phyloP scores from a whole-genome alignment of 2,113 vertebrate genomes.

The Spheniscus mendiculus region DNA sequence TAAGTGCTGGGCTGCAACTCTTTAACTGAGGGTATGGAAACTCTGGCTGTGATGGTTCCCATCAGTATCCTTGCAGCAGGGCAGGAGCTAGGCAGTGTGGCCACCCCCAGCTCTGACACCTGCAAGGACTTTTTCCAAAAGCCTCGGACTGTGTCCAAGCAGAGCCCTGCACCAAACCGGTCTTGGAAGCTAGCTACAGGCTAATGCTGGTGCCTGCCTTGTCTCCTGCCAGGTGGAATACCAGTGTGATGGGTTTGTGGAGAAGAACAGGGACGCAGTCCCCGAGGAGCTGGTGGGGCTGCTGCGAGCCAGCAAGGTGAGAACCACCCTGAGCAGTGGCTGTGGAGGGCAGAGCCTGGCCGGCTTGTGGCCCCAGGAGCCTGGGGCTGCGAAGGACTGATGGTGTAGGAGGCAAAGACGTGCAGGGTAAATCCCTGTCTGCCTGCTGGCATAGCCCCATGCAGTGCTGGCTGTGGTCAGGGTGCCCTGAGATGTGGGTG shows the following conservation, averaged over 20 bases:
- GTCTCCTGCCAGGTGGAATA: conserved; percentile 75
- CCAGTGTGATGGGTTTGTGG: conserved; percentile 78
- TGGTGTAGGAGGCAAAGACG: accelerated
- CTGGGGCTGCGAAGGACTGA: not conserved
- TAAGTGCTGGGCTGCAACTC: not conserved
- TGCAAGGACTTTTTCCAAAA: not conserved
- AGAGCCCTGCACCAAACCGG: not conserved
- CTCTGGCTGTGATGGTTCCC: not conserved
- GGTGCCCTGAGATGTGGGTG: not conserved
- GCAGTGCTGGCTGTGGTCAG: not conserved
- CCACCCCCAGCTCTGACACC: too few relatives aligned
- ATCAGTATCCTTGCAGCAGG: not conserved
- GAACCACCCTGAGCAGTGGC: not conserved
- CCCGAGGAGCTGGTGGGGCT: conserved; percentile 83
- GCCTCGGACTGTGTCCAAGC: not conserved
- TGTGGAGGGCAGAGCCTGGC: not conserved
- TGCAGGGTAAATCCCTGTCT: not conserved
- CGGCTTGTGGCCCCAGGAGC: not conserved
- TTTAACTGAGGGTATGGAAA: not conserved
- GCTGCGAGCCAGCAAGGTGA: conserved; percentile 83
- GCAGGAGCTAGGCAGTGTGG: not conserved
- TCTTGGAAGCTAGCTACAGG: not conserved
- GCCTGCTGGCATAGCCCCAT: not conserved
- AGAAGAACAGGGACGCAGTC: conserved; percentile 81
- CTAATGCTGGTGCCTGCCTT: not conserved